These are phyloP conservation scores for Drosophila birchii DNA, from an alignment of 2,888 invertebrate species.

Conservation along the genomic window DNA sequence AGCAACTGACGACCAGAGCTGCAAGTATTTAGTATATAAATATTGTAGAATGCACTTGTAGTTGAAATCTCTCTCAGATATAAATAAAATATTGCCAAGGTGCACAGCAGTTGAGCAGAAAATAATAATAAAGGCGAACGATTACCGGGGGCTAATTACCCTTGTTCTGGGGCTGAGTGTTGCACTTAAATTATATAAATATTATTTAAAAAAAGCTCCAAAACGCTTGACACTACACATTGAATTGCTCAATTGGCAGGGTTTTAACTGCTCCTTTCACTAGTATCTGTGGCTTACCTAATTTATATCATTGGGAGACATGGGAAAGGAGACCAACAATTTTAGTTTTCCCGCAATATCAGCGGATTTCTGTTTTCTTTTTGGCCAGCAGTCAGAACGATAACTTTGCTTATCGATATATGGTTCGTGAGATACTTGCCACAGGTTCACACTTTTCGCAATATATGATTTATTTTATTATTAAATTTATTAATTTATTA, in stretches of 20 bases:
- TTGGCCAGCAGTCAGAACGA: background rate
- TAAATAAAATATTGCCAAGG: conserved; percentile 16
- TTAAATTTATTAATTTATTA: too few relatives aligned
- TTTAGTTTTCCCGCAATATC: conserved; percentile 14
- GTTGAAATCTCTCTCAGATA: conserved; percentile 5
- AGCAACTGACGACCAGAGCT: conserved; percentile 13
- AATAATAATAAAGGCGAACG: conserved; percentile 2
- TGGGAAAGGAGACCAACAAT: background rate
- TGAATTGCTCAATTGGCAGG: background rate
- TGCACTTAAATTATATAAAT: conserved; percentile 5
- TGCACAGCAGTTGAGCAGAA: conserved; percentile 1
- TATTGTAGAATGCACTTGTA: conserved; percentile 12
- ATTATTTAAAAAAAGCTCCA: background rate
- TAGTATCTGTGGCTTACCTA: conserved; percentile 3
- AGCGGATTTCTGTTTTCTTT: conserved; percentile 8
- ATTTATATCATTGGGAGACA: conserved; percentile 1
- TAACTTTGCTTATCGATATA: background rate
- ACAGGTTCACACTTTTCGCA: background rate
- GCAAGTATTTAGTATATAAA: conserved; percentile 9
- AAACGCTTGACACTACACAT: background rate
- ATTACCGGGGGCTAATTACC: background rate
- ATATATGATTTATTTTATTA: background rate
- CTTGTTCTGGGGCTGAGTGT: background rate
- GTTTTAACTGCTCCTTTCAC: background rate
- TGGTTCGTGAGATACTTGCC: background rate